Conservation (phyloP, 2,797 vertebrate species). For the Falco concolor region DNA sequence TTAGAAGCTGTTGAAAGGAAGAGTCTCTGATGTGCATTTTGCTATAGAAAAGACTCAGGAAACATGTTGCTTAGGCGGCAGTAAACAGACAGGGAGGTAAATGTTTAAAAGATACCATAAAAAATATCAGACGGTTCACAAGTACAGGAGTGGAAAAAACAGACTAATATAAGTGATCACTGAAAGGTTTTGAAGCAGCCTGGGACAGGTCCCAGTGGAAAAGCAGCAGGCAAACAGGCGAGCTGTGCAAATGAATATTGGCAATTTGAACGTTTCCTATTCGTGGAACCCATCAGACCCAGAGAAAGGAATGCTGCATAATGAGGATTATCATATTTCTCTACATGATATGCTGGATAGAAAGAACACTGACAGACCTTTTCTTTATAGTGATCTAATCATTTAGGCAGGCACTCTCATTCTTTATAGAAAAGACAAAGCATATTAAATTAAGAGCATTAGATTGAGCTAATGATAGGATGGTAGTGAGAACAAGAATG, state of each 20-base stretch:
- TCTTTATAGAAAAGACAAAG: slow-evolving; percentile 52
- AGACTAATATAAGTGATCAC: neutral
- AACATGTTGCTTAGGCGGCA: slow-evolving; percentile 10
- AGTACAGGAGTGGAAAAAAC: neutral
- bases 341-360: neutral
- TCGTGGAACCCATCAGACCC: slow-evolving; percentile 6
- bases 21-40: slow-evolving; percentile 50
- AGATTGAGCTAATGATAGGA: slow-evolving; percentile 11
- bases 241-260: slow-evolving; percentile 22
- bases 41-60: slow-evolving; percentile 35
- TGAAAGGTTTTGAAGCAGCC: slow-evolving; percentile 18
- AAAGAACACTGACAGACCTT: neutral
- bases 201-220: neutral
- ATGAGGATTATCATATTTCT: slow-evolving; percentile 45
- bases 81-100: slow-evolving; percentile 38
- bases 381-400: slow-evolving; percentile 40
- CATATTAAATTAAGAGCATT: slow-evolving; percentile 45
- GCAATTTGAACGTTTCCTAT: slow-evolving; percentile 36
- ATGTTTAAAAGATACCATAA: slow-evolving; percentile 49
- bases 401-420: slow-evolving; percentile 21
- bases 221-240: neutral
- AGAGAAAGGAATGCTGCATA: neutral
- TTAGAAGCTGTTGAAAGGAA: slow-evolving; percentile 58
- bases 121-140: neutral
- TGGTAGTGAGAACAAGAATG: neutral